These are phyloP conservation scores for Clanis bilineata DNA, from an alignment of 2,888 invertebrate species.

Conservation along the genomic window DNA sequence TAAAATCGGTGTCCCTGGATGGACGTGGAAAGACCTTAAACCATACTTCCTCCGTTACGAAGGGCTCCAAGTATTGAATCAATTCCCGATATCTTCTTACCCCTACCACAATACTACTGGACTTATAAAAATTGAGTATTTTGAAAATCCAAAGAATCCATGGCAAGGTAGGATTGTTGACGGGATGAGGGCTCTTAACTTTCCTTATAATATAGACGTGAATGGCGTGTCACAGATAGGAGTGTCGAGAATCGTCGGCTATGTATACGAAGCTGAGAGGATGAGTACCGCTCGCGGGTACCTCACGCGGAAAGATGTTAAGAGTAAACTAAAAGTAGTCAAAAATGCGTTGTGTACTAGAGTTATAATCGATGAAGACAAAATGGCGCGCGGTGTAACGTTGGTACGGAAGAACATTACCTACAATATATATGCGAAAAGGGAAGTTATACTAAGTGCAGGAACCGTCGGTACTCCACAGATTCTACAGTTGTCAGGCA, in stretches of 20 bases:
- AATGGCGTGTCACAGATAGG: slow-evolving; percentile 59
- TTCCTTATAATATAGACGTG: slow-evolving; percentile 53
- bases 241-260: slow-evolving; percentile 47
- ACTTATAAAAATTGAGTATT: slow-evolving; percentile 45
- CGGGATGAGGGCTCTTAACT: slow-evolving; percentile 40
- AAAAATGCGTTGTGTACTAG: slow-evolving; percentile 48
- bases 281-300: slow-evolving; percentile 58
- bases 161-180: slow-evolving; percentile 50
- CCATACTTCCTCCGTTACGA: slow-evolving; percentile 61
- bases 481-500: slow-evolving; percentile 58
- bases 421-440: slow-evolving; percentile 41
- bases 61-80: slow-evolving; percentile 42
- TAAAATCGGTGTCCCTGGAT: slow-evolving; percentile 45
- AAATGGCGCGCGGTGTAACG: slow-evolving; percentile 46
- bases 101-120: slow-evolving; percentile 58
- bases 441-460: slow-evolving; percentile 60
- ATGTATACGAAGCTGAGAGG: slow-evolving; percentile 47
- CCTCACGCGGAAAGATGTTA: slow-evolving; percentile 40
- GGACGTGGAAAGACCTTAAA: slow-evolving; percentile 54
- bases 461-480: slow-evolving; percentile 59
- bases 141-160: slow-evolving; percentile 44
- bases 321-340: slow-evolving; percentile 40
- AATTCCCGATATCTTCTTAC: slow-evolving; percentile 47
- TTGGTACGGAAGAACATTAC: slow-evolving; percentile 28
- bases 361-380: slow-evolving; percentile 46